A percentile compares a stretch with the other conserved stretches of the same genome.
These are phyloP conservation scores for Orestias chungarensis DNA, from an alignment of 2,797 vertebrate species.

Conservation along the genomic window DNA sequence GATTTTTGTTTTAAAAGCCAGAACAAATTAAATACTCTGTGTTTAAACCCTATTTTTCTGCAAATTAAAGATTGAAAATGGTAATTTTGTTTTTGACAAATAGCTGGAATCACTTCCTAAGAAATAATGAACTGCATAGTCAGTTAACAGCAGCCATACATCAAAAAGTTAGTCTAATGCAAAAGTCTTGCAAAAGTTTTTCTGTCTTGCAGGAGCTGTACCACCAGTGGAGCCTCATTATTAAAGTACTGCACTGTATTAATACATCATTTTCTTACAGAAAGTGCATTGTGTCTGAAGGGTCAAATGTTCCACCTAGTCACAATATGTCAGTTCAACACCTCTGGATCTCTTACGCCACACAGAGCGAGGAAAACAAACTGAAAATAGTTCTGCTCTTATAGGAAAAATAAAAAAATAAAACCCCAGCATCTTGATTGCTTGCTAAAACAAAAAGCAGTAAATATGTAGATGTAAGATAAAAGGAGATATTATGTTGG, in stretches of 20 bases:
- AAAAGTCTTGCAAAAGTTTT: neutral
- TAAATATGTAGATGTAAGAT: constrained; percentile 14
- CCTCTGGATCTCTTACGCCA: constrained; percentile 22
- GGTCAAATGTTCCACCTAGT: constrained; percentile 54
- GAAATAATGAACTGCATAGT: too few species aligned
- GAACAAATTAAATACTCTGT: neutral
- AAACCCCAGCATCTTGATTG: neutral
- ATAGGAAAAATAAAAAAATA: neutral
- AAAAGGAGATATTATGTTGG: constrained; percentile 25
- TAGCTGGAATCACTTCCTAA: neutral
- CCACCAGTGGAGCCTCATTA: constrained; percentile 52
- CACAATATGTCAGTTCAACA: constrained; percentile 54
- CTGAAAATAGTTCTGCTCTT: constrained; percentile 8
- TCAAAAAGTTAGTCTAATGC: neutral
- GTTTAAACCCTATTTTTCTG: neutral
- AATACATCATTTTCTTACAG: constrained; percentile 54
- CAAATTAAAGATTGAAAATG: neutral
- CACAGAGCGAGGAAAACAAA: constrained; percentile 13
- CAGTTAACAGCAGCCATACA: too few species aligned
- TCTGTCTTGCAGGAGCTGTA: constrained; percentile 29
- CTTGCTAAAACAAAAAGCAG: constrained; percentile 8
- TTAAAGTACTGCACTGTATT: constrained; percentile 52
- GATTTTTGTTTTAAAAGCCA: neutral
- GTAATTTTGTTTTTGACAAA: neutral
- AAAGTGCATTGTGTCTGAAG: constrained; percentile 48